These are phyloP conservation scores for Drosophila varians DNA, from an alignment of 1,140 invertebrate genomes.

Conservation along the genomic window DNA sequence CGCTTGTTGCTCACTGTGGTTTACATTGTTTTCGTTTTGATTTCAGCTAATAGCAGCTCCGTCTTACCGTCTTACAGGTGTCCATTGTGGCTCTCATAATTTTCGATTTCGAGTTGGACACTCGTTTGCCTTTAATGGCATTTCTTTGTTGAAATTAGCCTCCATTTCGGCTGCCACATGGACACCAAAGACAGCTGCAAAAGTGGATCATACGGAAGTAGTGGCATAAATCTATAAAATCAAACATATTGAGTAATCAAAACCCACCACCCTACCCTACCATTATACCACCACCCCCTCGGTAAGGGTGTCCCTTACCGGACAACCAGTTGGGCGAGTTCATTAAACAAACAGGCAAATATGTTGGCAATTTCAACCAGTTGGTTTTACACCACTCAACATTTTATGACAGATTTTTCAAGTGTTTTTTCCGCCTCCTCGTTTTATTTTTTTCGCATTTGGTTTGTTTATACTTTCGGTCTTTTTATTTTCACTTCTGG, in stretches of 20 bases:
- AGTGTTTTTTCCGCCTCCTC: slow-evolving; percentile 55
- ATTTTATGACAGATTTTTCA: slow-evolving; percentile 81
- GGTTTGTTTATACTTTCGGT: not conserved
- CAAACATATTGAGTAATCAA: slow-evolving; percentile 83
- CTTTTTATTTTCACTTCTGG: slow-evolving; percentile 16
- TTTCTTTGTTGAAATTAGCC: slow-evolving; percentile 69
- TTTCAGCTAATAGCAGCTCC: slow-evolving; percentile 62
- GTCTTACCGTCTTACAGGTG: slow-evolving; percentile 55
- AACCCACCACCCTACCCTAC: slow-evolving; percentile 31
- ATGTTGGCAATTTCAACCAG: slow-evolving; percentile 77
- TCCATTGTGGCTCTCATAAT: slow-evolving; percentile 32
- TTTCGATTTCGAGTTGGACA: slow-evolving; percentile 15
- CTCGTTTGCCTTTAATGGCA: slow-evolving; percentile 51
- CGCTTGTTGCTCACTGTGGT: slow-evolving; percentile 40
- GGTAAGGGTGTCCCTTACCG: not conserved
- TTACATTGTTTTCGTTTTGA: slow-evolving; percentile 66
- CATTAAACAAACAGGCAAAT: slow-evolving; percentile 79
- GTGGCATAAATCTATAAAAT: slow-evolving; percentile 66
- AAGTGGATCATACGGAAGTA: slow-evolving; percentile 45
- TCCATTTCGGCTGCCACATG: slow-evolving; percentile 51
- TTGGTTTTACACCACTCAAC: slow-evolving; percentile 67
- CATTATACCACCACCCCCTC: not conserved
- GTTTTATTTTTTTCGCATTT: slow-evolving; percentile 15
- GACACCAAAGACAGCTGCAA: slow-evolving; percentile 56
- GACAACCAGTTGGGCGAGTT: slow-evolving; percentile 40